These are phyloP conservation scores for Stichodactyla mertensii DNA, from an alignment of 64 coral and sea anemone genomes.

Conservation along the genomic window DNA sequence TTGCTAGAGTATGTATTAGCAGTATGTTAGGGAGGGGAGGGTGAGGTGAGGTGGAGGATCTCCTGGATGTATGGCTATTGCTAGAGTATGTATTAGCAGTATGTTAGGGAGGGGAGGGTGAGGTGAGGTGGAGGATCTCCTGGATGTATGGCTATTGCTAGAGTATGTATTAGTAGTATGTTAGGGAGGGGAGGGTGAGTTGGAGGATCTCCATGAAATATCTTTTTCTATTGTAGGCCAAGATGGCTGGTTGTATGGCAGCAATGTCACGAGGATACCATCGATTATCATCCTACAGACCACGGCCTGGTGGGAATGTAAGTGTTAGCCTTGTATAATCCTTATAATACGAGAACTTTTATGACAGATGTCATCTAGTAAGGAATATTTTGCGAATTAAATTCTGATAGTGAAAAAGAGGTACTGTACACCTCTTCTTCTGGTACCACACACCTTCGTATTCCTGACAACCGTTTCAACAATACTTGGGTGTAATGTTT, in stretches of 20 bases:
- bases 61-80: conserved; percentile 34
- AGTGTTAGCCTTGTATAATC: conserved; percentile 15
- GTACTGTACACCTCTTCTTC: too few relatives aligned
- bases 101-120: neutral
- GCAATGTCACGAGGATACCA: conserved; percentile 46
- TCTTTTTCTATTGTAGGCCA: conserved; percentile 24
- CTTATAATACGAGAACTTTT: too few relatives aligned
- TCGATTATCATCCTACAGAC: conserved; percentile 65
- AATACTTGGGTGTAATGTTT: too few relatives aligned
- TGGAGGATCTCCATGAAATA: conserved; percentile 7
- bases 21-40: neutral
- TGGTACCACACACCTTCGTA: too few relatives aligned
- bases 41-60: neutral
- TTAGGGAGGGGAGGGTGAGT: too few relatives aligned
- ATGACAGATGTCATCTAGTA: too few relatives aligned
- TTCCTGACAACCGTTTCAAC: too few relatives aligned
- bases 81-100: conserved; percentile 22
- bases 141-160: neutral
- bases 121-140: conserved; percentile 24
- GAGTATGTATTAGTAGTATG: too few relatives aligned
- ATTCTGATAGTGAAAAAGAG: too few relatives aligned
- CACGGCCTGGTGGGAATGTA: conserved; percentile 73
- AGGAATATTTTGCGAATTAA: too few relatives aligned
- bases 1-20: conserved; percentile 33
- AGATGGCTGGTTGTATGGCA: conserved; percentile 6